phyloP scores from a whole-genome alignment of 2,113 vertebrate species.

The Lycocorax pyrrhopterus region DNA sequence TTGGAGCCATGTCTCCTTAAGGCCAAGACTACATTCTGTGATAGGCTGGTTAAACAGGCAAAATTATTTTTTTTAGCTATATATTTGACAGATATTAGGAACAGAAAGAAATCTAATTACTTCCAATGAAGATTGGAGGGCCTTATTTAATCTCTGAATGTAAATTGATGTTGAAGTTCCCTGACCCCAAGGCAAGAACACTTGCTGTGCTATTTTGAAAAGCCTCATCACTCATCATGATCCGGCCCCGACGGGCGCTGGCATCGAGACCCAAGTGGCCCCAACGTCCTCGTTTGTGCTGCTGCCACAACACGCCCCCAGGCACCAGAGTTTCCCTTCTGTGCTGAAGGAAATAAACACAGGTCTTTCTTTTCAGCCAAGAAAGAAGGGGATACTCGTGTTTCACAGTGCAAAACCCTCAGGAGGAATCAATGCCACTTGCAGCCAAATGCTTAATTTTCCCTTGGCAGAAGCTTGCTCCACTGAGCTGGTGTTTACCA shows the following conservation, averaged over 20 bases:
- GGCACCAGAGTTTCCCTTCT: neutral
- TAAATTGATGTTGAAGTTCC: neutral
- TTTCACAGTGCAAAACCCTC: neutral
- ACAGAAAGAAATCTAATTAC: constrained; percentile 13
- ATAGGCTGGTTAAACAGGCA: neutral
- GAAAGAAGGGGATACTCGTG: neutral
- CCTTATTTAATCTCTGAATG: neutral
- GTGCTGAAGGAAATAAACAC: neutral
- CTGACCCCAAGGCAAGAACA: neutral
- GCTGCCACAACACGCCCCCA: neutral
- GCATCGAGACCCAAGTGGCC: neutral
- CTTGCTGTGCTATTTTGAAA: neutral
- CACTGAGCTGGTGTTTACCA: fast-evolving
- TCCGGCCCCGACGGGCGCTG: neutral
- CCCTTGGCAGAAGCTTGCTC: neutral
- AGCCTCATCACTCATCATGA: neutral
- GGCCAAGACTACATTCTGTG: neutral
- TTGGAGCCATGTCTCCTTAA: neutral
- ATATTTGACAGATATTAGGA: neutral
- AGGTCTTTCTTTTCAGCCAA: neutral
- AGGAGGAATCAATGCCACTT: neutral
- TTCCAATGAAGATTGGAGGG: neutral
- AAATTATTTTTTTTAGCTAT: neutral
- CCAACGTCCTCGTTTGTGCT: neutral
- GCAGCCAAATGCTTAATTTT: neutral